These are phyloP conservation scores for Ormyrus rosae DNA, from an alignment of 2,888 invertebrate species.

Conservation along the genomic window DNA sequence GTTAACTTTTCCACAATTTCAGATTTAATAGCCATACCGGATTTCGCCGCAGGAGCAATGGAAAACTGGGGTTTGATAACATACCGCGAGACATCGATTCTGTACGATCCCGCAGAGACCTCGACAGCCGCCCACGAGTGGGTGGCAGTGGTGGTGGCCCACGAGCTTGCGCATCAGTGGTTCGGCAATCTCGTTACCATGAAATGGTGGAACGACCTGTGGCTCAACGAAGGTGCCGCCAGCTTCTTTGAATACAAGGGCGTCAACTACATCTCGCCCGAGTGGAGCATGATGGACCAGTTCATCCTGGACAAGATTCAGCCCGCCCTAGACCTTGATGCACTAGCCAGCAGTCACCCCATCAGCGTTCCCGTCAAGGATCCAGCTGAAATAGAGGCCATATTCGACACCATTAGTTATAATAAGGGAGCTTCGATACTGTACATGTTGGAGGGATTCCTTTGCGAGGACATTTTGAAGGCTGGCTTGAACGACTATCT, in stretches of 20 bases:
- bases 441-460: slow-evolving; percentile 83
- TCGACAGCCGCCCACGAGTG: slow-evolving; percentile 82
- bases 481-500: slow-evolving; percentile 83
- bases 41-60: slow-evolving; percentile 82
- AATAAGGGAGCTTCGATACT: slow-evolving; percentile 86
- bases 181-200: slow-evolving; percentile 95
- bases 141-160: slow-evolving; percentile 82
- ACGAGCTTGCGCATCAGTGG: slow-evolving; percentile 90
- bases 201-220: slow-evolving; percentile 95
- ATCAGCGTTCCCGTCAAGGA: slow-evolving; percentile 83
- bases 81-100: slow-evolving; percentile 83
- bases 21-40: slow-evolving; percentile 85
- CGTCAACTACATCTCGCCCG: slow-evolving; percentile 80
- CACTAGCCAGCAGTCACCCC: slow-evolving; percentile 84
- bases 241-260: slow-evolving; percentile 89
- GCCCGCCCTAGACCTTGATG: slow-evolving; percentile 83
- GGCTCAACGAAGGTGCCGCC: slow-evolving; percentile 94
- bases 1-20: slow-evolving; percentile 43
- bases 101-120: slow-evolving; percentile 81
- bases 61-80: slow-evolving; percentile 92
- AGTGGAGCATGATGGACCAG: slow-evolving; percentile 84
- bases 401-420: slow-evolving; percentile 87
- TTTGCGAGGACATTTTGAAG: slow-evolving; percentile 81
- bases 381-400: slow-evolving; percentile 84
- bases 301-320: slow-evolving; percentile 83